Base-by-base conservation (phyloP, 1,140 invertebrate genomes). In the Heliconius congener region DNA sequence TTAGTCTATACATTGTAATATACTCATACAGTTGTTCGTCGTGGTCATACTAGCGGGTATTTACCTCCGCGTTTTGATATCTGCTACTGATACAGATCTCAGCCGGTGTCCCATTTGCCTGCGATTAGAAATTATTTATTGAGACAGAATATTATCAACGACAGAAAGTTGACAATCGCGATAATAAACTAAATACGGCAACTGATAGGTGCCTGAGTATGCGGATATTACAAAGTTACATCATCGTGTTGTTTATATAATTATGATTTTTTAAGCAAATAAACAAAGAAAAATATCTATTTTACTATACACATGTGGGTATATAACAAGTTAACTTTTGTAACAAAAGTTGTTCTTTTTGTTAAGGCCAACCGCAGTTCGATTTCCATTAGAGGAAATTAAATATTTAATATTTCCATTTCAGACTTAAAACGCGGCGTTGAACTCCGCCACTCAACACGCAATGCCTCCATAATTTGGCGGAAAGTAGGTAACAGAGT, bases 91-190 rank as follows among this genome's bases (percentile, higher is more conserved):
- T 76, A 76, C 39, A 70, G 74, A 76, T 76, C 74, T 76, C n/a
- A 50, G 74, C 60, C 46, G 60, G 74, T 71, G 74, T 76, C 74
- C 60, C 74, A 71, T 76, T 76, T 71, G 60, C 74, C 66, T 76
- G 66, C 66, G 74, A 76, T 76, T 76, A 46, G 46, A 76, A 76
- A 76, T 76, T 76, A 76, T 76, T 76, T 76, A 76, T 76, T 70
- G 74, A 76, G 60, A 70, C 39, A 46, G 66, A 76, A 76, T 76
- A 76, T 76, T 76, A 76, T 76, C 74, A 76, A 71, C 74, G 39
- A 70, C 60, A 18, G 23, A 55, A 8, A 70, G 60, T 39, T 46
- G 74, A 66, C 57, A 60, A 60, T 60, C 57, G 57, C 74, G 74
- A 76, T 76, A 76, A 71, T 23, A 71, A 76, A 70, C 55, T 76